Evolutionary conservation across 2,888 invertebrate species (phyloP), one percentile per base, ranked within the genome.

Genomic region (Dasysyrphus albostriatus): DNA sequence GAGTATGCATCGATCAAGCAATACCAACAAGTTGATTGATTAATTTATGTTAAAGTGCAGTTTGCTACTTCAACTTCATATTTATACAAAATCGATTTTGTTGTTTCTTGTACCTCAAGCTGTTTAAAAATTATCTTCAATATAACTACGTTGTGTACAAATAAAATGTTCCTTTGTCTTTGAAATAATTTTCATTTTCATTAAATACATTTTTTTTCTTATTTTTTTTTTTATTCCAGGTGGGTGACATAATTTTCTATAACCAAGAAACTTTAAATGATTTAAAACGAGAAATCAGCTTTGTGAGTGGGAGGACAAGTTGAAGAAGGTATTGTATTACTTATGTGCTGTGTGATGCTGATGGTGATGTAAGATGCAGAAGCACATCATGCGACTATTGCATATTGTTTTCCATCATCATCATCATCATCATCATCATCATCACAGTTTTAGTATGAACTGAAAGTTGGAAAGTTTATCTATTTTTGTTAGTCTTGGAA

Each of bases 221-320:
- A 63, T 37, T 82, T 49, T 29, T 85, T 19, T 73, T 74, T 37
- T 82, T 49, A 34, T 85, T 85, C 29, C 85, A 85, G 82, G 85
- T 85, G 82, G 77, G 85, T 85, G 77, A 82, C 74, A 74, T 78
- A 77, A 85, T 82, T 78, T 78, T 58, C 67, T 76, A 51, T 37
- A 19, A 6, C 37, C 34, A 56, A 51, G 37, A 42, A 49, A 61
- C 42, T 56, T 39, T 32, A 77, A 56, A 32, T 63, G 56, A 69
- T 39, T 61, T 37, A 39, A 59, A 72, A 72, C 34, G 69, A 39
- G 56, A 76, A 75, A 80, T 72, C 72, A 39, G 5, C 54, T 44
- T 56, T 67, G 81, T 82, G 73, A 77, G 85, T 85, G 63, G 72
- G 63, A 69, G 76, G 67, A 29, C 32, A 10, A 5, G 32, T 51